Conservation (phyloP, 2,113 vertebrate species). For the Cebus imitator region DNA sequence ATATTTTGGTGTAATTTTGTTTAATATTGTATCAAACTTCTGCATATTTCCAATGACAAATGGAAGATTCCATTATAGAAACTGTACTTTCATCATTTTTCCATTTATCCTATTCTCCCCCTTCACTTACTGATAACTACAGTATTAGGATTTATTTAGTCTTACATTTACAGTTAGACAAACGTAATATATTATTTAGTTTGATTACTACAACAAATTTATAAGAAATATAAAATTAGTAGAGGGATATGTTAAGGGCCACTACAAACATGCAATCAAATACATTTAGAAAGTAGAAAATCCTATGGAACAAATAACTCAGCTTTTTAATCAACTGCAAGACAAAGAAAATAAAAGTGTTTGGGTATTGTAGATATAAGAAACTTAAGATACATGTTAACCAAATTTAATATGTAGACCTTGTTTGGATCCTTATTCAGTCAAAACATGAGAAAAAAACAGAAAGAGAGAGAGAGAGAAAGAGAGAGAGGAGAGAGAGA, state of each 20-base stretch:
- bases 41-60: neutral
- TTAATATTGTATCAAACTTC: neutral
- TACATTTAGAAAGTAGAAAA: neutral
- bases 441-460: neutral
- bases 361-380: neutral
- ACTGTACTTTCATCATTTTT: neutral
- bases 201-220: neutral
- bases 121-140: neutral
- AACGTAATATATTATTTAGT: neutral
- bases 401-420: accelerated
- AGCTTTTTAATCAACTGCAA: neutral
- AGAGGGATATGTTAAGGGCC: neutral
- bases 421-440: neutral
- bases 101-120: neutral
- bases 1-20: neutral
- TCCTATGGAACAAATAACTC: neutral
- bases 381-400: too few relatives aligned
- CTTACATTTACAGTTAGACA: neutral
- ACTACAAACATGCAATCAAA: neutral
- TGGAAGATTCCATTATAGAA: neutral
- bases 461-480: too few relatives aligned
- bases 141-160: neutral
- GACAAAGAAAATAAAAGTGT: neutral
- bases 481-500: too few relatives aligned
- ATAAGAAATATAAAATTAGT: neutral